Evolutionary conservation across 2,113 vertebrate species (phyloP).

Genomic region (Thamnaconus septentrionalis): DNA sequence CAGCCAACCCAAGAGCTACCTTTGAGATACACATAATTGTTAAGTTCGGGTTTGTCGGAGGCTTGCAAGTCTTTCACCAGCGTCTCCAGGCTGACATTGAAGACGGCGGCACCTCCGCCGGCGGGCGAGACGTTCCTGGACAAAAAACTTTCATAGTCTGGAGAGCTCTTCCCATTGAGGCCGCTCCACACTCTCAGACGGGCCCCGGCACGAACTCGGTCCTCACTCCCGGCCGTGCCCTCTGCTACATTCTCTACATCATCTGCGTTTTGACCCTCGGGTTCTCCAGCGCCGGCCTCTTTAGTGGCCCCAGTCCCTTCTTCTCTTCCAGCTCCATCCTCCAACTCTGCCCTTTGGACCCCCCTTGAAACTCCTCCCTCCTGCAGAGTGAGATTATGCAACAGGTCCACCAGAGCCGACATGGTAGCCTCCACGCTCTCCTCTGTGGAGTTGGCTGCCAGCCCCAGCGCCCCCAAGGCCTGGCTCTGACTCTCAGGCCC

Average conservation of each 20-base stretch:
- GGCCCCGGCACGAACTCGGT: background rate
- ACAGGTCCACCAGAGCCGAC: slow-evolving; percentile 29
- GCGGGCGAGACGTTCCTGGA: background rate
- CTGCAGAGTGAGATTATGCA: background rate
- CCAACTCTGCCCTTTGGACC: background rate
- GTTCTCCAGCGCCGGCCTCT: background rate
- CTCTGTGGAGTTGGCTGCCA: slow-evolving; percentile 19
- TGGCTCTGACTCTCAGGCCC: slow-evolving; percentile 10
- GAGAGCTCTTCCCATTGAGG: slow-evolving; percentile 10
- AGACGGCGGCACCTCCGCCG: background rate
- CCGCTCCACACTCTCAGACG: slow-evolving; percentile 15
- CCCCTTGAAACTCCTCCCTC: slow-evolving; percentile 9
- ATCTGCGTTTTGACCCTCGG: background rate
- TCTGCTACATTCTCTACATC: background rate
- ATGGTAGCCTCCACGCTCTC: slow-evolving; percentile 26
- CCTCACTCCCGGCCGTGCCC: background rate
- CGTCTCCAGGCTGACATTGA: slow-evolving; percentile 15
- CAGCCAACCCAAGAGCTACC: background rate
- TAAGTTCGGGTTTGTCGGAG: slow-evolving; percentile 29
- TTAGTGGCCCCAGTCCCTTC: background rate
- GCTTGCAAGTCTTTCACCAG: slow-evolving; percentile 13
- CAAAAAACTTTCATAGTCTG: slow-evolving; percentile 17
- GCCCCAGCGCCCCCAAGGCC: slow-evolving; percentile 19
- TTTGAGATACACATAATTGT: slow-evolving; percentile 34
- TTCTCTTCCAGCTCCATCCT: background rate